Percentiles rank a stretch among this genome's conserved stretches.
Evolutionary conservation across 2,797 vertebrate genomes (phyloP).

Genomic region (Atherinosoma microstoma): DNA sequence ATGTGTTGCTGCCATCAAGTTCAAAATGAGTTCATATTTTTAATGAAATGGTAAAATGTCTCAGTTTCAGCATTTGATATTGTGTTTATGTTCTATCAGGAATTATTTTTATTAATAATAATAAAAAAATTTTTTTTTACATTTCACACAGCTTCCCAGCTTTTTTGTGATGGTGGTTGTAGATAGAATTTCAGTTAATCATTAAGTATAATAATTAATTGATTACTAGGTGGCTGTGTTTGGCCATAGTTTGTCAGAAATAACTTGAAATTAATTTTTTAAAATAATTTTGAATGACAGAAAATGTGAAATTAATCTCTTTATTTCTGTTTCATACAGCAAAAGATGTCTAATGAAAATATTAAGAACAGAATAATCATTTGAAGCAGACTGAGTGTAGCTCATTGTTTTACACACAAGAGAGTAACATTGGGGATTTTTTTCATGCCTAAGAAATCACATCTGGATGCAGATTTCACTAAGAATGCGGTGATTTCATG

Average conservation of each 20-base stretch:
- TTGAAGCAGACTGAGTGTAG: neutral
- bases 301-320: neutral
- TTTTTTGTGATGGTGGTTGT: neutral
- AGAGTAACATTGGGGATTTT: neutral
- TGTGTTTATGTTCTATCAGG: neutral
- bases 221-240: neutral
- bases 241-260: neutral
- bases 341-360: neutral
- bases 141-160: neutral
- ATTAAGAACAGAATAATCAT: neutral
- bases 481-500: neutral
- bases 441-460: neutral
- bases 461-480: neutral
- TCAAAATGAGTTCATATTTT: too few relatives aligned
- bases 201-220: neutral
- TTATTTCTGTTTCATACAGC: neutral
- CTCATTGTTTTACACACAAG: slow-evolving; percentile 1
- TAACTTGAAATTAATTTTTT: neutral
- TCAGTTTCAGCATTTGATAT: neutral
- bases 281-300: neutral
- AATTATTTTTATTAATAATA: too few relatives aligned
- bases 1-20: neutral
- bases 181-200: neutral
- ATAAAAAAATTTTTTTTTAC: too few relatives aligned
- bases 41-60: too few relatives aligned